These are phyloP conservation scores for Macrophya annulata DNA, from an alignment of 2,888 invertebrate species.

Conservation along the genomic window DNA sequence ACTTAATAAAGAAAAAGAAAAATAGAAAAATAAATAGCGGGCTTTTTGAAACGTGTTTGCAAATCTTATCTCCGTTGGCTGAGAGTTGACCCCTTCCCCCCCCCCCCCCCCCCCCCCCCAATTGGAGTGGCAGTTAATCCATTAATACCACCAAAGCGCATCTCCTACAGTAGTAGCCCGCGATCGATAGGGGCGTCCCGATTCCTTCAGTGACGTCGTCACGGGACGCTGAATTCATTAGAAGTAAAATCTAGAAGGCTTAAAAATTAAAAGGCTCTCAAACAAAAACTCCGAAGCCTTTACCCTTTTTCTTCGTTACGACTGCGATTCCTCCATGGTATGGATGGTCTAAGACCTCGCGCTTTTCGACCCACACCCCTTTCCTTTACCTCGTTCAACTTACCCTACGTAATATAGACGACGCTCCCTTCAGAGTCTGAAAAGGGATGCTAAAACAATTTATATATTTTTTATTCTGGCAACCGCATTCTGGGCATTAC, in stretches of 20 bases:
- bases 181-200: slow-evolving; percentile 69
- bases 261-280: slow-evolving; percentile 77
- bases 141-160: slow-evolving; percentile 68
- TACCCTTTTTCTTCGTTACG: slow-evolving; percentile 64
- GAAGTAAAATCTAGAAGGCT: slow-evolving; percentile 70
- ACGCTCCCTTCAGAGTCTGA: slow-evolving; percentile 20
- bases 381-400: slow-evolving; percentile 15
- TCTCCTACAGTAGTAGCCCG: slow-evolving; percentile 63
- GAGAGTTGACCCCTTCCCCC: neutral
- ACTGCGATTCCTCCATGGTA: slow-evolving; percentile 63
- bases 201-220: slow-evolving; percentile 69
- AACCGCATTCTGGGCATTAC: slow-evolving; percentile 56
- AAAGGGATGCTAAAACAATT: slow-evolving; percentile 58
- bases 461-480: slow-evolving; percentile 58
- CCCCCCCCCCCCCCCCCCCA: too few species aligned
- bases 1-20: too few species aligned
- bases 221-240: slow-evolving; percentile 75
- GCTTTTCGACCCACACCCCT: slow-evolving; percentile 11
- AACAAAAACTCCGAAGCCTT: slow-evolving; percentile 70
- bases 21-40: neutral
- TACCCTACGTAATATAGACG: slow-evolving; percentile 36
- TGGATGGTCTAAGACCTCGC: slow-evolving; percentile 51
- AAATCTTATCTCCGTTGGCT: slow-evolving; percentile 21
- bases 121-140: slow-evolving; percentile 61
- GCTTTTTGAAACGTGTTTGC: neutral